These are phyloP conservation scores for Drosophila affinis DNA, from an alignment of 2,888 invertebrate species.

Conservation along the genomic window DNA sequence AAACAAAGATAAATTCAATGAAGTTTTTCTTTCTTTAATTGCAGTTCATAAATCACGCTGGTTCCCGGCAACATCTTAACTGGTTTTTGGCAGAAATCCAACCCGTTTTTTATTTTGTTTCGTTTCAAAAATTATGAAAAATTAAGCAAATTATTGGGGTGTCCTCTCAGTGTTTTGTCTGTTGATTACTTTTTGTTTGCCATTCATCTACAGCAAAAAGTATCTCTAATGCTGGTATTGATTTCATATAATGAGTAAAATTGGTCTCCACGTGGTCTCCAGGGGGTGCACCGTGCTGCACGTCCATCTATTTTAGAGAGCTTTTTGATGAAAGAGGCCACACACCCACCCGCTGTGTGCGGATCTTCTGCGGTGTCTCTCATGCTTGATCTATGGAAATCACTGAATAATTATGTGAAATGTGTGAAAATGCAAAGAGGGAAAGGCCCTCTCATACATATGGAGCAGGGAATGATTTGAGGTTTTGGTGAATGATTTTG, in stretches of 20 bases:
- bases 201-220: not conserved
- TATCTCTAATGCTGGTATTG: slow-evolving; percentile 63
- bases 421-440: not conserved
- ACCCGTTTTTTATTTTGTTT: slow-evolving; percentile 4
- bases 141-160: slow-evolving; percentile 15
- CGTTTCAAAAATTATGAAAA: slow-evolving; percentile 7
- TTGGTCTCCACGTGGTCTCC: slow-evolving; percentile 10
- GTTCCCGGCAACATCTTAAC: slow-evolving; percentile 22
- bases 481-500: not conserved
- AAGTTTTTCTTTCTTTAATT: slow-evolving; percentile 36
- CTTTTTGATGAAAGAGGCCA: slow-evolving; percentile 50
- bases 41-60: slow-evolving; percentile 38
- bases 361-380: slow-evolving; percentile 6
- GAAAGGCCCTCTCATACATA: not conserved
- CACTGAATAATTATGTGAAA: not conserved
- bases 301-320: slow-evolving; percentile 48
- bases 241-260: slow-evolving; percentile 63
- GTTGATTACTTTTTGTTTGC: slow-evolving; percentile 18
- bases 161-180: slow-evolving; percentile 2
- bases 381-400: not conserved
- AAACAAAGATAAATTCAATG: slow-evolving; percentile 32
- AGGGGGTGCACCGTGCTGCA: not conserved
- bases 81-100: slow-evolving; percentile 27
- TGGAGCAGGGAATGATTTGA: not conserved
- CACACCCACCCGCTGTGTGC: slow-evolving; percentile 45